A percentile compares a stretch with the other conserved stretches of the same genome.
phyloP scores from a whole-genome alignment of 2,113 vertebrate genomes.

The Struthio camelus region DNA sequence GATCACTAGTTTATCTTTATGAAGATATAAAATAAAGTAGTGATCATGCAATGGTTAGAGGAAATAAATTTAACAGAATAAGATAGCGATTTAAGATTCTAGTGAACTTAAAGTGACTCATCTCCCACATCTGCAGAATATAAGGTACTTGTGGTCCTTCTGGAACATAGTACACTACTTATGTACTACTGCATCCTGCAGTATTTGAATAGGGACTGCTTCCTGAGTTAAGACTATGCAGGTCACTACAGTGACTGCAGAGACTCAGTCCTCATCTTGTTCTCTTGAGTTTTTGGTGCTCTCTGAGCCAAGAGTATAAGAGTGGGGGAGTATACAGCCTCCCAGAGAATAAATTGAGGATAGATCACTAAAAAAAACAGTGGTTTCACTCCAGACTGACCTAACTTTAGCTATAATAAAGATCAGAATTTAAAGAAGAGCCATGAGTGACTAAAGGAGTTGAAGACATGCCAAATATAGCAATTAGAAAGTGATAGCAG shows the following conservation, averaged over 20 bases:
- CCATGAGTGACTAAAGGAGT: too few species aligned
- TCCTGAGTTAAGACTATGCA: background rate
- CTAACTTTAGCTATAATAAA: too few species aligned
- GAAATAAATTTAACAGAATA: background rate
- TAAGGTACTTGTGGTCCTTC: background rate
- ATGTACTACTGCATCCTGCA: background rate
- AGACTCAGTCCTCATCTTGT: background rate
- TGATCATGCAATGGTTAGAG: too few species aligned
- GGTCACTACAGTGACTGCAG: background rate
- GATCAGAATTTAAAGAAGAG: too few species aligned
- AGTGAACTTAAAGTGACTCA: background rate
- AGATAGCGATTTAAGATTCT: background rate
- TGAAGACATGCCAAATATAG: too few species aligned
- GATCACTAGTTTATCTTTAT: too few species aligned
- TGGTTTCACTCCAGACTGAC: background rate
- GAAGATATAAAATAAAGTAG: too few species aligned
- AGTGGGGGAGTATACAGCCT: background rate
- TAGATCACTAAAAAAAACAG: background rate
- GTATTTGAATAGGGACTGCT: background rate
- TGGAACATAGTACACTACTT: background rate
- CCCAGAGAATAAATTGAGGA: background rate
- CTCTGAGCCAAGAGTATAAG: background rate
- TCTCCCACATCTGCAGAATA: background rate
- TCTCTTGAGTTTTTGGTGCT: background rate
- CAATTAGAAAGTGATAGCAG: too few species aligned